These are phyloP conservation scores for Ostrea edulis DNA, from an alignment of 1,140 invertebrate species.

Conservation along the genomic window DNA sequence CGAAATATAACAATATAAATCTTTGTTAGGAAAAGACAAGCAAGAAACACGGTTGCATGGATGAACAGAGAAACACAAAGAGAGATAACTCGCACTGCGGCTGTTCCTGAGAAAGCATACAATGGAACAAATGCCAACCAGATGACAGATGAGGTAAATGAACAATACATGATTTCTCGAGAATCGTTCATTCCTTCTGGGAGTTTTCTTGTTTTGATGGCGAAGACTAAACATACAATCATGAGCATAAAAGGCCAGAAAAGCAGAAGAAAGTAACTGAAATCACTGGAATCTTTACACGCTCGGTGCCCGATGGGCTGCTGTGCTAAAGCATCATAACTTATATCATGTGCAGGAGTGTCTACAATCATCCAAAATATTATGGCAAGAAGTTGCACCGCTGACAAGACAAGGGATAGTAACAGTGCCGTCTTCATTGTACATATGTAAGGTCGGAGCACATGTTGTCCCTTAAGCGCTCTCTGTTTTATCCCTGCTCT, in stretches of 20 bases:
- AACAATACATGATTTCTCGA: constrained; percentile 64
- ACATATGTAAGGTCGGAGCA: not conserved
- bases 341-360: constrained; percentile 12
- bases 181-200: constrained; percentile 74
- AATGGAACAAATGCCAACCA: constrained; percentile 71
- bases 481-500: constrained; percentile 27
- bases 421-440: not conserved
- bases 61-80: constrained; percentile 61
- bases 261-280: constrained; percentile 77
- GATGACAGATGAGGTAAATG: constrained; percentile 68
- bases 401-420: constrained; percentile 31
- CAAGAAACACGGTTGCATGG: constrained; percentile 61
- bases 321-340: constrained; percentile 24
- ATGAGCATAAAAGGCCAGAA: constrained; percentile 94
- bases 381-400: constrained; percentile 46
- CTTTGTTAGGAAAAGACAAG: constrained; percentile 65
- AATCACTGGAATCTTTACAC: constrained; percentile 45
- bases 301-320: constrained; percentile 1
- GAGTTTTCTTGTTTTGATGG: constrained; percentile 83
- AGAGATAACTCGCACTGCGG: constrained; percentile 56
- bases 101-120: constrained; percentile 63
- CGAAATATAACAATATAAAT: constrained; percentile 79
- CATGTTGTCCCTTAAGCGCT: constrained; percentile 11
- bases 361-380: constrained; percentile 47
- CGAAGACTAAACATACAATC: constrained; percentile 92